A percentile compares a stretch with the other conserved stretches of the same genome.
These are phyloP conservation scores for Leptosomus discolor DNA, from an alignment of 2,113 vertebrate genomes.

Conservation along the genomic window DNA sequence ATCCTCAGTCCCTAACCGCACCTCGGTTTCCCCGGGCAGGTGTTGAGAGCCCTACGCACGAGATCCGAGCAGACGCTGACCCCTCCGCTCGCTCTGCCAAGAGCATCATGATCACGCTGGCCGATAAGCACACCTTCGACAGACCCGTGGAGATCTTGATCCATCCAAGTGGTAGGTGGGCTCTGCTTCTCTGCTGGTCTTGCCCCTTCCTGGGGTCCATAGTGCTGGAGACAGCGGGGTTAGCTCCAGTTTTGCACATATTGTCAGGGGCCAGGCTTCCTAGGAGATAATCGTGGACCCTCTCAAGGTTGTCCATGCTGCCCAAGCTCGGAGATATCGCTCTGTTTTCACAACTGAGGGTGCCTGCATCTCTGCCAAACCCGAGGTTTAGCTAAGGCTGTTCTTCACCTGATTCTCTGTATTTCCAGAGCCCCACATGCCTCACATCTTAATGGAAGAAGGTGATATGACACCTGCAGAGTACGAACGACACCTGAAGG, in stretches of 20 bases:
- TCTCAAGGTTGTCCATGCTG: background rate
- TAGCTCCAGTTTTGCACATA: background rate
- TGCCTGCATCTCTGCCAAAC: background rate
- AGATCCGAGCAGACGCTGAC: conserved; percentile 90
- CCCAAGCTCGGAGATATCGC: background rate
- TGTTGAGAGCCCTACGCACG: conserved; percentile 93
- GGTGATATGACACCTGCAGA: conserved; percentile 90
- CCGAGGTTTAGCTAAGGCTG: background rate
- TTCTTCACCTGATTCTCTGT: background rate
- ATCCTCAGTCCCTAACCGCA: background rate
- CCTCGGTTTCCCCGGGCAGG: conserved; percentile 66
- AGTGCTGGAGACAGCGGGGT: background rate
- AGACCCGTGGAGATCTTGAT: conserved; percentile 91
- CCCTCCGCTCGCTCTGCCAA: conserved; percentile 86
- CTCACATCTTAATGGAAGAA: conserved; percentile 87
- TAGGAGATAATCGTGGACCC: background rate
- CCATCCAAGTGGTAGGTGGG: conserved; percentile 87
- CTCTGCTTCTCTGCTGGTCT: background rate
- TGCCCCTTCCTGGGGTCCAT: background rate
- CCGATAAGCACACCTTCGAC: conserved; percentile 93
- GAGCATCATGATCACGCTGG: conserved; percentile 88
- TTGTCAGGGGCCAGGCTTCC: background rate
- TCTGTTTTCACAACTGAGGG: background rate
- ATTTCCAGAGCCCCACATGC: conserved; percentile 86
- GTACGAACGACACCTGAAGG: conserved; percentile 86